Percentiles rank a stretch among this genome's conserved stretches.
Evolutionary conservation across 2,888 invertebrate genomes (phyloP).

Genomic region (Rhimphoctona megacephalus): DNA sequence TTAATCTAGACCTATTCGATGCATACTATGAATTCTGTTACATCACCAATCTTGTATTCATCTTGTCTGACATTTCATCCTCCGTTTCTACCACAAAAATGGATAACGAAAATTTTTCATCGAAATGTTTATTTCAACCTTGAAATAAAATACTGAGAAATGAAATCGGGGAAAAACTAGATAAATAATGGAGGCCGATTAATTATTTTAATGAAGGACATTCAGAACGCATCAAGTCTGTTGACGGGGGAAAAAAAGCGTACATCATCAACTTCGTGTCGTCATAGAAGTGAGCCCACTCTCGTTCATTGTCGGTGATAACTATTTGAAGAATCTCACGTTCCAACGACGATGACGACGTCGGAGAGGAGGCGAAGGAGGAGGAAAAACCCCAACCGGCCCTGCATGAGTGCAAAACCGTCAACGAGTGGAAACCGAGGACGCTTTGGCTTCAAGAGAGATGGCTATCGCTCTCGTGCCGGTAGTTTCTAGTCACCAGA

Average conservation of each 20-base stretch:
- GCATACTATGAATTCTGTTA: background rate
- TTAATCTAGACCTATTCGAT: background rate
- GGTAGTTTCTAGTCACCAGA: conserved; percentile 71
- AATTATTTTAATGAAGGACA: conserved; percentile 5
- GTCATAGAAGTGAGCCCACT: conserved; percentile 9
- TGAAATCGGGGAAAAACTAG: background rate
- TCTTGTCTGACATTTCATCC: background rate
- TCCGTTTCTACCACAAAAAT: background rate
- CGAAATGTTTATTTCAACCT: background rate
- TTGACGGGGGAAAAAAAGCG: conserved; percentile 5
- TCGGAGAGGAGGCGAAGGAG: conserved; percentile 30
- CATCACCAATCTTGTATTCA: background rate
- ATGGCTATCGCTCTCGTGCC: conserved; percentile 13
- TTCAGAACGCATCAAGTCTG: background rate
- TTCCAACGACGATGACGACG: conserved; percentile 65
- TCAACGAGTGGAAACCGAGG: conserved; percentile 30
- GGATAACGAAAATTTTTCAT: background rate
- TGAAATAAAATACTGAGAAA: background rate
- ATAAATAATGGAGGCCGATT: background rate
- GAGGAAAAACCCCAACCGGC: conserved; percentile 32
- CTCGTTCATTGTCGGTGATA: conserved; percentile 59
- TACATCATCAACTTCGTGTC: conserved; percentile 1
- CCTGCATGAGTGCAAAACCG: conserved; percentile 28
- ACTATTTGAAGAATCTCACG: conserved; percentile 74
- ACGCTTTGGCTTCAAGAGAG: conserved; percentile 31